Percentiles rank a stretch among this genome's conserved stretches.
These are phyloP conservation scores for Melanostigma gelatinosum DNA, from an alignment of 2,113 vertebrate species.

Conservation along the genomic window DNA sequence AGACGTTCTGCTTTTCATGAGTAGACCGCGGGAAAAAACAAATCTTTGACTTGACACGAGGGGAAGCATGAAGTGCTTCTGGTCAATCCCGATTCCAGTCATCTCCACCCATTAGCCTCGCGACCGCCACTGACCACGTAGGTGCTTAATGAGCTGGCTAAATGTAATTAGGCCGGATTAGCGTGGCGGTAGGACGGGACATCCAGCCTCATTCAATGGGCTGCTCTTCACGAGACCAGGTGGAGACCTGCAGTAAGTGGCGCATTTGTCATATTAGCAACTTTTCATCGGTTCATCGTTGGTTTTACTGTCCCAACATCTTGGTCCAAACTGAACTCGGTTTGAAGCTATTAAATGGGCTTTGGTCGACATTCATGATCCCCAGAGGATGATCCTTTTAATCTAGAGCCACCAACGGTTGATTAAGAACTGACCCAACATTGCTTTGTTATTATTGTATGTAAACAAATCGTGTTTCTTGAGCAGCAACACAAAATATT, in stretches of 20 bases:
- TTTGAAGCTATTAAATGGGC: not conserved
- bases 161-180: slow-evolving; percentile 59
- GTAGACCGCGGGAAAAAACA: slow-evolving; percentile 2
- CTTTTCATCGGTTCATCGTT: not conserved
- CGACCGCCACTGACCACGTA: slow-evolving; percentile 41
- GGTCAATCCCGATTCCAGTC: slow-evolving; percentile 60
- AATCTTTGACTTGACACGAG: slow-evolving; percentile 59
- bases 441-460: too few species aligned
- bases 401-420: too few species aligned
- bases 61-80: slow-evolving; percentile 50
- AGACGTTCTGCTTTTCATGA: not conserved
- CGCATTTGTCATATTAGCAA: not conserved
- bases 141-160: slow-evolving; percentile 64
- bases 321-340: not conserved
- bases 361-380: not conserved
- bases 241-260: not conserved
- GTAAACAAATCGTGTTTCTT: too few species aligned
- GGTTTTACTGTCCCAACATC: not conserved
- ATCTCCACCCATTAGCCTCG: slow-evolving; percentile 30
- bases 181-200: slow-evolving; percentile 36
- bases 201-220: slow-evolving; percentile 37
- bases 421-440: too few species aligned
- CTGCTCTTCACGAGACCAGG: slow-evolving; percentile 33
- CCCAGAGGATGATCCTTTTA: not conserved
- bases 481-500: too few species aligned